A percentile compares a stretch with the other conserved stretches of the same genome.
These are phyloP conservation scores for Protodeltote pygarga DNA, from an alignment of 2,888 invertebrate genomes.

Conservation along the genomic window DNA sequence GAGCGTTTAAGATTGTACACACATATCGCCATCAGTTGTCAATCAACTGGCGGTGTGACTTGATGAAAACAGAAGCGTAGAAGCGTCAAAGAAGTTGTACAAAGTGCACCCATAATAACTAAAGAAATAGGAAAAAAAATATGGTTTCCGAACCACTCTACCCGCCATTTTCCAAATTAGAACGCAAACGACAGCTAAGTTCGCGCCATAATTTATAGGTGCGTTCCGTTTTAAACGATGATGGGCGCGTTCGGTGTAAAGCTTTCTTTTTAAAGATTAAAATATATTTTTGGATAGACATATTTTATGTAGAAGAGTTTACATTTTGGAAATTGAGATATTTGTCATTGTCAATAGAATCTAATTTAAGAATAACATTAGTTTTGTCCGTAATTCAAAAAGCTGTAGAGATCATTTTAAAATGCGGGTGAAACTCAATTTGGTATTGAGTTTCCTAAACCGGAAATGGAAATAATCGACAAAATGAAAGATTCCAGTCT, in stretches of 20 bases:
- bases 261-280: constrained; percentile 31
- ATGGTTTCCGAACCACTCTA: constrained; percentile 30
- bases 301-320: constrained; percentile 32
- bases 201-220: constrained; percentile 57
- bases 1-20: constrained; percentile 33
- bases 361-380: constrained; percentile 10
- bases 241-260: constrained; percentile 40
- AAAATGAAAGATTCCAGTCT: too few species aligned
- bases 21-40: constrained; percentile 66
- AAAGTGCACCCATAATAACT: constrained; percentile 34
- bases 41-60: constrained; percentile 61
- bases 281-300: constrained; percentile 40
- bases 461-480: too few species aligned
- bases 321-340: constrained; percentile 21
- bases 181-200: constrained; percentile 53
- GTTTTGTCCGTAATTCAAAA: too few species aligned
- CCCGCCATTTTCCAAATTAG: constrained; percentile 54
- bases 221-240: constrained; percentile 50
- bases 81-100: constrained; percentile 53
- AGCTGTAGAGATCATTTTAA: too few species aligned
- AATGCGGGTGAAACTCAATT: too few species aligned
- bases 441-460: too few species aligned
- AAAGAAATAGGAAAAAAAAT: constrained; percentile 25
- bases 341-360: constrained; percentile 36
- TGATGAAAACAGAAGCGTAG: constrained; percentile 57